phyloP scores from a whole-genome alignment of 2,888 invertebrate species.

The Cotesia congregata region DNA sequence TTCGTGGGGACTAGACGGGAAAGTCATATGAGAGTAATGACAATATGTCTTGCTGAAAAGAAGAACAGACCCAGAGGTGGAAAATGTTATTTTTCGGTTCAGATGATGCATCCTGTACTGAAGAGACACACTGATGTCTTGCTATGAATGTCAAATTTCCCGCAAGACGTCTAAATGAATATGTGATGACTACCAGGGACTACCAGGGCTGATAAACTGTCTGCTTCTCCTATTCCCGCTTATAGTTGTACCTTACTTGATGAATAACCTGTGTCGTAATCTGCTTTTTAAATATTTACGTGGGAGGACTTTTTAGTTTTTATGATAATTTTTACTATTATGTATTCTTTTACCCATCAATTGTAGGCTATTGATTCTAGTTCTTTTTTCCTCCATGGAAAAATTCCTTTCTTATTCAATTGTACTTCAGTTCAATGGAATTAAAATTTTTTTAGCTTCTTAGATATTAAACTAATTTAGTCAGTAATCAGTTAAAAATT shows the following conservation, averaged over 20 bases:
- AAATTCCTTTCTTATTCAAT: too few relatives aligned
- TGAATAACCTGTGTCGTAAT: not conserved
- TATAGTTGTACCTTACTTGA: conserved; percentile 11
- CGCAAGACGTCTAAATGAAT: conserved; percentile 40
- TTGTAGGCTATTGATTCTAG: too few relatives aligned
- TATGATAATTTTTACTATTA: not conserved
- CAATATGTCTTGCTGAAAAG: not conserved
- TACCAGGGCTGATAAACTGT: conserved; percentile 1
- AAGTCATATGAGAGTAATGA: not conserved
- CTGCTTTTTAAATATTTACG: not conserved
- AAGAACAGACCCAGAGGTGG: conserved; percentile 6
- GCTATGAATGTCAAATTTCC: conserved; percentile 62
- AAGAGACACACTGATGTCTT: conserved; percentile 45
- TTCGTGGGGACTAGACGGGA: not conserved
- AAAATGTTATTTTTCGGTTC: conserved; percentile 52
- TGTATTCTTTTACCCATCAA: too few relatives aligned
- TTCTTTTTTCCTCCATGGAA: too few relatives aligned
- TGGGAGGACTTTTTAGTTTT: not conserved
- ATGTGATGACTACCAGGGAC: conserved; percentile 24
- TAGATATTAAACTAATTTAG: too few relatives aligned
- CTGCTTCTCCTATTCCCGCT: not conserved
- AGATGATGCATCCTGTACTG: conserved; percentile 39
- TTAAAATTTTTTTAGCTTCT: too few relatives aligned
- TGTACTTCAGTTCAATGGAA: too few relatives aligned
- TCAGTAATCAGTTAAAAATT: too few relatives aligned